These are phyloP conservation scores for Branchipolynoe longqiensis DNA, from an alignment of 2,888 invertebrate genomes.

Conservation along the genomic window DNA sequence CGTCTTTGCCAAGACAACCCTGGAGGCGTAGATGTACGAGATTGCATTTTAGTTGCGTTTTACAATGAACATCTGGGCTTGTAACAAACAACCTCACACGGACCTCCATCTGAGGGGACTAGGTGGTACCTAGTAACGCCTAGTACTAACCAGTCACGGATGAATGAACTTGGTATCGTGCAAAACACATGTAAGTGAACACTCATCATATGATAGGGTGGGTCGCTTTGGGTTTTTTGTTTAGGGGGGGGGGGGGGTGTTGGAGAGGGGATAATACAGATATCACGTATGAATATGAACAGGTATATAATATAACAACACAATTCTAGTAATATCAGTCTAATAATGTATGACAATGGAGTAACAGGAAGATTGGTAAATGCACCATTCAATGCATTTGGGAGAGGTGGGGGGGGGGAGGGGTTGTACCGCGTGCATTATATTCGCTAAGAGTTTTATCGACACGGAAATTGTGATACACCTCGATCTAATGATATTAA, in stretches of 20 bases:
- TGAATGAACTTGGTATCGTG: not conserved
- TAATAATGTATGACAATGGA: conserved; percentile 18
- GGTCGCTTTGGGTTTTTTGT: too few species aligned
- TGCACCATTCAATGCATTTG: conserved; percentile 14
- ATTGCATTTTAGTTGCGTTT: conserved; percentile 52
- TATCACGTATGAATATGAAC: conserved; percentile 19
- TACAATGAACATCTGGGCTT: conserved; percentile 5
- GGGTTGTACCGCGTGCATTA: not conserved
- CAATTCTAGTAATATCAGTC: conserved; percentile 26
- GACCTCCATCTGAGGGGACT: too few species aligned
- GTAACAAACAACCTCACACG: not conserved
- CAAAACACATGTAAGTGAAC: not conserved
- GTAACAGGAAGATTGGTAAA: conserved; percentile 50
- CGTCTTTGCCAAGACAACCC: not conserved
- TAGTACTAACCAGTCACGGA: conserved; percentile 16
- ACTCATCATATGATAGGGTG: too few species aligned
- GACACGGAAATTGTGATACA: not conserved
- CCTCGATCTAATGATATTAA: conserved; percentile 28
- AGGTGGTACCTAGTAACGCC: too few species aligned
- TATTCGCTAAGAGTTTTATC: not conserved
- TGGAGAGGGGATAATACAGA: not conserved
- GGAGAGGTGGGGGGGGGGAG: too few species aligned
- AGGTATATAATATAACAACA: not conserved
- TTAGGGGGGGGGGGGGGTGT: too few species aligned
- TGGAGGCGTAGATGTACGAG: conserved; percentile 18